Evolutionary conservation across 1,140 invertebrate species (phyloP).

Genomic region (Zaprionus vittiger): DNA sequence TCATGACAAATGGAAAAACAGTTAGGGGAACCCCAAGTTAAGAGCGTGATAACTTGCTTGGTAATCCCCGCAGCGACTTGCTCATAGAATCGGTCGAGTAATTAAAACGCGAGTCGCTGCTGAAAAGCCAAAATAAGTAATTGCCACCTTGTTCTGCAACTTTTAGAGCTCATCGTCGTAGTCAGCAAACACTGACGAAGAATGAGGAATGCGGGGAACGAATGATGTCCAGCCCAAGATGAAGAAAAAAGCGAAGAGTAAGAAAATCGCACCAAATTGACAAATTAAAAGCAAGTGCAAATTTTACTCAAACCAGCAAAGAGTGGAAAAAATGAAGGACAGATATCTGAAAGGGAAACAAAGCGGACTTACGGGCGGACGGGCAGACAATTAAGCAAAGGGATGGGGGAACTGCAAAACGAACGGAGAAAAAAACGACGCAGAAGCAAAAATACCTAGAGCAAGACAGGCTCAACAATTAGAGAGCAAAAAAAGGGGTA

Average conservation of each 20-base stretch:
- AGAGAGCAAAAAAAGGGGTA: conserved; percentile 43
- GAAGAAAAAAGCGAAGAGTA: conserved; percentile 17
- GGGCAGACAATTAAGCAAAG: conserved; percentile 70
- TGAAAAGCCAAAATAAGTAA: conserved; percentile 68
- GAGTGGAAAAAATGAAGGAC: conserved; percentile 39
- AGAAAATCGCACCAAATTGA: conserved; percentile 60
- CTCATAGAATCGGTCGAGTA: conserved; percentile 36
- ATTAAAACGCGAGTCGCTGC: conserved; percentile 62
- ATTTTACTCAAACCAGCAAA: conserved; percentile 42
- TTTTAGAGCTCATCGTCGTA: conserved; percentile 54
- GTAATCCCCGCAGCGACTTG: conserved; percentile 11
- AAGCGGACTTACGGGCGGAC: conserved; percentile 6
- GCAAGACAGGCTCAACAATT: conserved; percentile 59
- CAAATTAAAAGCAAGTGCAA: conserved; percentile 77
- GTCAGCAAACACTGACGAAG: conserved; percentile 46
- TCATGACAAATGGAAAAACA: background rate
- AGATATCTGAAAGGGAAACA: conserved; percentile 54
- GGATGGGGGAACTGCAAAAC: conserved; percentile 24
- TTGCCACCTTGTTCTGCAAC: conserved; percentile 75
- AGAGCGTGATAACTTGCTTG: conserved; percentile 12
- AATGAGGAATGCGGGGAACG: conserved; percentile 5
- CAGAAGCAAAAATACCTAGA: conserved; percentile 20
- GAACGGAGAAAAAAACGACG: background rate
- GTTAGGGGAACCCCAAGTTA: background rate
- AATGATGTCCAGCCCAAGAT: conserved; percentile 11